A percentile compares a stretch with the other conserved stretches of the same genome.
These are phyloP conservation scores for Misgurnus anguillicaudatus DNA, from an alignment of 2,113 vertebrate genomes.

Conservation along the genomic window DNA sequence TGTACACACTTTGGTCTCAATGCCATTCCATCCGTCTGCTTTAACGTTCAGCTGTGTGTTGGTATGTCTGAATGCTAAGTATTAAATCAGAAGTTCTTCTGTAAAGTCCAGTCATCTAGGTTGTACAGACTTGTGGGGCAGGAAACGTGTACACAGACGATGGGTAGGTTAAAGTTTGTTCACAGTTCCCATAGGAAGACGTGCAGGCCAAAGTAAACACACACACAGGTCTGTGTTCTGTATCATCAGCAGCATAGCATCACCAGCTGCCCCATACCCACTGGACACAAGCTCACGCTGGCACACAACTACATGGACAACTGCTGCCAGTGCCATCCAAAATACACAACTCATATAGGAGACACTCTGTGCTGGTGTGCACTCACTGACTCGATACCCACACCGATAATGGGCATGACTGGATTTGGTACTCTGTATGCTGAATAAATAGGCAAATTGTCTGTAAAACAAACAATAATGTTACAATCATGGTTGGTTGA, in stretches of 20 bases:
- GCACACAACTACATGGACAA: constrained; percentile 37
- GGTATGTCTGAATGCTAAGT: constrained; percentile 34
- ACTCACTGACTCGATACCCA: constrained; percentile 14
- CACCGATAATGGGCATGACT: background rate
- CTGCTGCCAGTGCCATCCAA: constrained; percentile 44
- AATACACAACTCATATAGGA: constrained; percentile 40
- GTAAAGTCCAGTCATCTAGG: constrained; percentile 10
- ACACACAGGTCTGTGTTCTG: constrained; percentile 32
- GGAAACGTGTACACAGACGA: constrained; percentile 5
- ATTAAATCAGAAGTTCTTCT: constrained; percentile 43
- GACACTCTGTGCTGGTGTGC: constrained; percentile 31
- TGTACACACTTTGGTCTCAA: constrained; percentile 31
- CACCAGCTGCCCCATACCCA: constrained; percentile 16
- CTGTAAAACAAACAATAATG: no score
- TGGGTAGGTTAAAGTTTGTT: constrained; percentile 8
- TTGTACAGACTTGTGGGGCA: constrained; percentile 12
- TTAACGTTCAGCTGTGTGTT: constrained; percentile 43
- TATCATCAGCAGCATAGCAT: constrained; percentile 30
- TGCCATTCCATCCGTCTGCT: constrained; percentile 43
- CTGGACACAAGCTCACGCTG: constrained; percentile 35
- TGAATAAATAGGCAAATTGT: no score
- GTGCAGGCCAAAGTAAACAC: constrained; percentile 21
- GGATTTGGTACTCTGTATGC: no score
- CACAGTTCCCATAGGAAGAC: background rate
- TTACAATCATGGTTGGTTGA: no score